Evolutionary conservation across 23 tunicate species (phyloP).

Genomic region (Pegea sp.): DNA sequence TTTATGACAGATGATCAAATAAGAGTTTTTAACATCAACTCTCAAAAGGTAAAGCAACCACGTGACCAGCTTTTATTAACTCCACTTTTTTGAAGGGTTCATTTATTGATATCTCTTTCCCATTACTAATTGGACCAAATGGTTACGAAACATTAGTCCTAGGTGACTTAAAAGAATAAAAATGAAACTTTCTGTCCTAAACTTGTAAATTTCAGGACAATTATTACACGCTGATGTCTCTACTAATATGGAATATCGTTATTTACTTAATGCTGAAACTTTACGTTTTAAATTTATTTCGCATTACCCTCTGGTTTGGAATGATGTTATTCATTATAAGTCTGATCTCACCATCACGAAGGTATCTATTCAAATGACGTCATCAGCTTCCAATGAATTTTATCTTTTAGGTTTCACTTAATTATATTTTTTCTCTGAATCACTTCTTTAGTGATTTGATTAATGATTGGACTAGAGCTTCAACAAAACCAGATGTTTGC

Average conservation of each 20-base stretch:
- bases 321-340: constrained; percentile 22
- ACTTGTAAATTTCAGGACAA: constrained; percentile 64
- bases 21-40: constrained; percentile 26
- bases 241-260: constrained; percentile 31
- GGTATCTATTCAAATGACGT: constrained; percentile 4
- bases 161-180: constrained; percentile 4
- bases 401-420: constrained; percentile 25
- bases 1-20: constrained; percentile 18
- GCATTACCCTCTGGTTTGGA: constrained; percentile 53
- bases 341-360: constrained; percentile 41
- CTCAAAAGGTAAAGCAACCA: constrained; percentile 51
- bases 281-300: constrained; percentile 35
- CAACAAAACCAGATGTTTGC: constrained; percentile 36
- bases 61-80: too few species aligned
- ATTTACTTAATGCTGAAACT: constrained; percentile 44
- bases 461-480: constrained; percentile 63
- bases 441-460: constrained; percentile 54
- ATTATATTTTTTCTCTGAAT: constrained; percentile 44
- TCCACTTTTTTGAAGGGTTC: too few species aligned
- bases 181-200: background rate
- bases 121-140: constrained; percentile 18
- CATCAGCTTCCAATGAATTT: background rate
- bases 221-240: constrained; percentile 35
- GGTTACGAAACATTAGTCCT: constrained; percentile 37
- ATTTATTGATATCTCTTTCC: constrained; percentile 33